Evolutionary conservation across 1,140 invertebrate species (phyloP).

Genomic region (Trachelipus rathkii): DNA sequence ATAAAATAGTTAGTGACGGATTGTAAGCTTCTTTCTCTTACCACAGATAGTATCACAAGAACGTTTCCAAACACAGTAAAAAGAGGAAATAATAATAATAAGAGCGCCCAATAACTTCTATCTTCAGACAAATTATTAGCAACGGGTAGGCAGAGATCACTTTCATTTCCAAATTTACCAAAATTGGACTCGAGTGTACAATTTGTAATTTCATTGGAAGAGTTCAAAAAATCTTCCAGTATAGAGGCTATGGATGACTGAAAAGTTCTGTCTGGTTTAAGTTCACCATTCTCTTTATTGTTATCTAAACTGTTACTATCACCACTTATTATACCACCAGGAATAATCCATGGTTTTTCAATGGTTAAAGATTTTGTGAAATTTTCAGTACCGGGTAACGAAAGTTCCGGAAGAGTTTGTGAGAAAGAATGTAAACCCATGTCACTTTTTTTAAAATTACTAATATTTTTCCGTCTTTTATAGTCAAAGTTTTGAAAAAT

Average conservation of each 20-base stretch:
- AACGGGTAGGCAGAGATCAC: background rate
- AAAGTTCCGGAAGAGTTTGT: background rate
- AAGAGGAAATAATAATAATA: background rate
- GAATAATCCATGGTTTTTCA: background rate
- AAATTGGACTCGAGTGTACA: background rate
- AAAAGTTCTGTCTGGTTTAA: background rate
- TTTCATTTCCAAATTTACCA: background rate
- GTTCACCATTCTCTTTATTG: background rate
- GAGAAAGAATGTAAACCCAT: background rate
- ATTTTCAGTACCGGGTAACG: background rate
- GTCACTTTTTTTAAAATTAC: no score
- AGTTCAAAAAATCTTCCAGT: background rate
- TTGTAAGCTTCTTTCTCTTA: constrained; percentile 69
- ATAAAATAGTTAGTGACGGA: constrained; percentile 94
- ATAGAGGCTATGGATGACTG: background rate
- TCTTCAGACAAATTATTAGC: background rate
- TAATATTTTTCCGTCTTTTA: no score
- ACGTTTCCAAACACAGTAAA: background rate
- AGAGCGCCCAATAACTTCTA: background rate
- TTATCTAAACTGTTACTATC: no score
- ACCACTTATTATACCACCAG: background rate
- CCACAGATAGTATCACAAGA: background rate
- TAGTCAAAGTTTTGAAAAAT: no score
- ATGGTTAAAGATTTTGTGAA: background rate
- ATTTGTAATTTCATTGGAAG: background rate